Base-by-base conservation (phyloP, 1,140 invertebrate species). In the Atopsyche davidsoni region DNA sequence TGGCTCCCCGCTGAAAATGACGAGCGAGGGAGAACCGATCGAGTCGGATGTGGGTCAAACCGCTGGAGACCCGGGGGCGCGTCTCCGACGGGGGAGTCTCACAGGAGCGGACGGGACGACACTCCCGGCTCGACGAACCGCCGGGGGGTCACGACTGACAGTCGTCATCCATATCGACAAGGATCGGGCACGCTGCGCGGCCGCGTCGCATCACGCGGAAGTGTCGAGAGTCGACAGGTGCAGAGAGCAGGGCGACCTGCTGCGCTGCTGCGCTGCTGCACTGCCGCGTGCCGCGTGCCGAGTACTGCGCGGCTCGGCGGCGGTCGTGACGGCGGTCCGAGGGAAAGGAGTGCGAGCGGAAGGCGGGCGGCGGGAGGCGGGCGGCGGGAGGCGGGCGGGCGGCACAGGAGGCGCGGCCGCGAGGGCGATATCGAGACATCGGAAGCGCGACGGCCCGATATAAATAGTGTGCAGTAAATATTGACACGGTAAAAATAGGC, bases 371-470 rank as follows among this genome's bases (percentile, higher is more conserved):
- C 23, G 41, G 45, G n/a, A n/a, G 34, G 42, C 41, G 41, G 22
- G 46, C 48, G 58, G 35, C 22, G 34, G n/a, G 52, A 28, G 48
- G 63, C 62, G 61, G 54, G 60, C 67, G 66, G n/a, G 61, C 64
- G 65, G 62, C 63, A 61, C 64, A 62, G 62, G 60, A 65, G 67
- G 63, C 62, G 68, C 65, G 64, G 68, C 66, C 65, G 65, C 68
- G 69, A 69, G 72, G 67, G 69, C 69, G 69, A 70, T 66, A 67
- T 67, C 63, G 64, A 63, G 49, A 62, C 63, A 66, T 62, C 63
- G 62, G 63, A 65, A 69, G 68, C 70, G 68, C n/a, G n/a, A n/a
- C n/a, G n/a, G n/a, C n/a, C n/a, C n/a, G n/a, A n/a, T n/a, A n/a
- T n/a, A n/a, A n/a, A n/a, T n/a, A n/a, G n/a, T n/a, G n/a, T n/a